Evolutionary conservation across 2,113 vertebrate genomes (phyloP), one percentile per base, ranked within the genome.

Genomic region (Gnathonemus longibarbis): DNA sequence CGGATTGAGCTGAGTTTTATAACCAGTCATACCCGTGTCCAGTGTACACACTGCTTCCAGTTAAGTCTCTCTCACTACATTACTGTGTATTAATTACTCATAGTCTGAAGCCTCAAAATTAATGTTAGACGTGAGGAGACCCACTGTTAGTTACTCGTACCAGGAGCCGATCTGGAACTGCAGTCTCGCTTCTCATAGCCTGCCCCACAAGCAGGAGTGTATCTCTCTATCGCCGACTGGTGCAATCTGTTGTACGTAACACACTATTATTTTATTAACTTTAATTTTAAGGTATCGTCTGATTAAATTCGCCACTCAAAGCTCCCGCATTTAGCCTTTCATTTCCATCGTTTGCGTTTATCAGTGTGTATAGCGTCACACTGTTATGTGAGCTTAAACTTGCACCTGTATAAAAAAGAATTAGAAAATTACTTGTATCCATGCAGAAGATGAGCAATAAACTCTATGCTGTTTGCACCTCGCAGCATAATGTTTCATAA

Each of bases 371-470:
- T 96, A 90, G 96, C 97, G 94, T 94, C 96, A 97, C 93, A 95
- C 94, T 95, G 95, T 97, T 97, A 96, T 96, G 96, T 96, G 96
- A 98, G 97, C 96, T 97, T 97, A 97, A 97, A 96, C 95, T 96
- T 96, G 96, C 96, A 97, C 96, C 91, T 97, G 96, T 97, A 96
- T 96, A 96, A 96, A 96, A 94, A 93, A 94, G 95, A 93, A 94
- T 95, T 94, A 93, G 93, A 52, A 91, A 92, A 91, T 91, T 94
- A 96, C 95, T 96, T 97, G 95, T 97, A 97, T 94, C 95, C 96
- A 95, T 96, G 95, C 96, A 95, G 95, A 97, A 97, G 93, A 95
- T 93, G 96, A 98, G 98, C 97, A 98, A 98, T 98, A 99, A 98
- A 98, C 96, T 96, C 95, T 94, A 96, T 97, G 97, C 97, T 98